Evolutionary conservation across 2,113 vertebrate genomes (phyloP), one percentile per base, ranked within the genome.

Genomic region (Megalops atlanticus): DNA sequence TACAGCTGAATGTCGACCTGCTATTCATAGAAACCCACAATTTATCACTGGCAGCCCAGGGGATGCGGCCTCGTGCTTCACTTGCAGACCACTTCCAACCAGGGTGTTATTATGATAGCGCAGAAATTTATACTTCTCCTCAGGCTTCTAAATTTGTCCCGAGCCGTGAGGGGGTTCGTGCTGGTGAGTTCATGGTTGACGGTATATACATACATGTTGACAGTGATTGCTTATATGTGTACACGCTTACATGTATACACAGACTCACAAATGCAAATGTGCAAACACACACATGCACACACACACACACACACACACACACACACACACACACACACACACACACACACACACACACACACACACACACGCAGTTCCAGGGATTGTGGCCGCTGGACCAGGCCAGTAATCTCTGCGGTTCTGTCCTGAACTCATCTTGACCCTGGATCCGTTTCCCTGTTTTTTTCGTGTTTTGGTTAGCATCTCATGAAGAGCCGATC

Each of bases 21-120:
- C 88, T 92, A 92, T 92, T 92, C 89, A 91, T 91, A 92, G 91
- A 91, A 81, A 81, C 87, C 89, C 88, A 88, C 87, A 91, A 91
- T 91, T 82, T 89, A 92, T 91, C 89, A 91, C 88, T 86, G 80
- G 11, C 58, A 71, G 38, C 35, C 80, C 39, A 8, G 31, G 45
- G 75, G 49, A 33, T 41, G 39, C 76, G 73, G 15, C n/a, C 18
- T 33, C 41, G 47, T 39, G 38, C 68, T 75, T 76, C 70, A 47
- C 80, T 47, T 16, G 80, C 81, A 64, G 71, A 82, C 52, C 4
- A 43, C 49, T 84, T 52, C 72, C 76, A 77, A 45, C 80, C 39
- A 39, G 36, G 52, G 18, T 78, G 83, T 81, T 82, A 84, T 81
- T 79, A 83, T 79, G 81, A 84, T 87, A 79, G 33, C 52, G n/a